Conservation (phyloP, 2,888 invertebrate species). For the Laspeyria flexula region DNA sequence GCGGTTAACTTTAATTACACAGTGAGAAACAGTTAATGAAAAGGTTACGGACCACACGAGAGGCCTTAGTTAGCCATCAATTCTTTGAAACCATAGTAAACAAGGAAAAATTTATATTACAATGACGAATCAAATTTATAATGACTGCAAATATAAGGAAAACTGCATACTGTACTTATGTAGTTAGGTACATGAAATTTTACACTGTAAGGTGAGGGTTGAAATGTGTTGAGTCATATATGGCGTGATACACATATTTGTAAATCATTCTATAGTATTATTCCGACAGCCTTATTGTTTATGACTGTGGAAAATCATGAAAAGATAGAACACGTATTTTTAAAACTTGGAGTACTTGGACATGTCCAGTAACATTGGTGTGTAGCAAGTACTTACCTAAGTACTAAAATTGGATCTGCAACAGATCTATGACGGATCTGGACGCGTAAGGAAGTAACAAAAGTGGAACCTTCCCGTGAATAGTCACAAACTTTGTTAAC, state of each 20-base stretch:
- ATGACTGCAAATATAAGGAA: conserved; percentile 29
- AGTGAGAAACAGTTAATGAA: conserved; percentile 10
- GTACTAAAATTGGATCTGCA: no score
- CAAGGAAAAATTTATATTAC: conserved; percentile 34
- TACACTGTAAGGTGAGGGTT: conserved; percentile 5
- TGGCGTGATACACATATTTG: no score
- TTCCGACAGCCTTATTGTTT: no score
- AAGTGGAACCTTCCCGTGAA: no score
- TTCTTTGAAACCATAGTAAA: conserved; percentile 33
- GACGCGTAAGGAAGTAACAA: no score
- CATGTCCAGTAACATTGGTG: no score
- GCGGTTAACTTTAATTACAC: conserved; percentile 11
- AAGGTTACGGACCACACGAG: conserved; percentile 27
- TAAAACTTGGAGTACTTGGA: no score
- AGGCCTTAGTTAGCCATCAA: conserved; percentile 11
- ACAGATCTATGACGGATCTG: no score
- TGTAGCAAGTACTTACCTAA: no score
- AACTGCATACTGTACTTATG: conserved; percentile 3
- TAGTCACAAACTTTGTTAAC: no score
- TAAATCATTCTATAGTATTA: neutral
- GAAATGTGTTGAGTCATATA: conserved; percentile 8
- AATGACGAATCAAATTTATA: conserved; percentile 39
- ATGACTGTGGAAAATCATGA: no score
- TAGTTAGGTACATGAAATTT: conserved; percentile 6
- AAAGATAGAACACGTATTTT: no score